Conservation (phyloP, 2,888 invertebrate species). For the Pyrrhopygopsis socrates region DNA sequence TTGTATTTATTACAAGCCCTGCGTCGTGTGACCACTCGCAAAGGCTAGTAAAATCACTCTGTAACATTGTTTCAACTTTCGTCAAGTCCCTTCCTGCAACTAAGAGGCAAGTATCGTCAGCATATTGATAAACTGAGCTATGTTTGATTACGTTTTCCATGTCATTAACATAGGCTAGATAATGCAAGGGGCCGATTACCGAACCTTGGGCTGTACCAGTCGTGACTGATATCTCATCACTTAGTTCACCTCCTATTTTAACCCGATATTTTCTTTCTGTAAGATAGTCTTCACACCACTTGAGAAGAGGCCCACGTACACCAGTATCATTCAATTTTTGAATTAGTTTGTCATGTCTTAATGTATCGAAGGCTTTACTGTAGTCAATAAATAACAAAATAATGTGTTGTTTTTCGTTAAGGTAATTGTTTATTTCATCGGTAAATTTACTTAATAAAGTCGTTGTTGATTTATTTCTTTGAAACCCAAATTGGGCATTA, state of each 20-base stretch:
- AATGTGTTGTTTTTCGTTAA: conserved; percentile 61
- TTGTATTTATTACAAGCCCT: conserved; percentile 14
- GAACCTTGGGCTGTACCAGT: neutral
- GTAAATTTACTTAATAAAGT: conserved; percentile 37
- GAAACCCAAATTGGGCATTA: neutral
- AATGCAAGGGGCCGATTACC: neutral
- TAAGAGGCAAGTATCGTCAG: conserved; percentile 9
- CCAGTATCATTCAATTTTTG: conserved; percentile 54
- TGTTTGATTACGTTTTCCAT: neutral
- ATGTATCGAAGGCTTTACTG: conserved; percentile 72
- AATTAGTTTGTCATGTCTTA: conserved; percentile 54
- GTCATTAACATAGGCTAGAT: neutral
- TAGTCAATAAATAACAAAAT: conserved; percentile 69
- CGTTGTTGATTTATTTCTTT: conserved; percentile 73
- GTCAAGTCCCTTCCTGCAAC: neutral
- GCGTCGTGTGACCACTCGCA: conserved; percentile 32
- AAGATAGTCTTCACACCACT: conserved; percentile 69
- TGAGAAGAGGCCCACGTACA: conserved; percentile 59
- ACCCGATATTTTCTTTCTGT: conserved; percentile 46
- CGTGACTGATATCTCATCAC: conserved; percentile 5
- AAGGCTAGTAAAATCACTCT: neutral
- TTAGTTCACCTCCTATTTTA: conserved; percentile 44
- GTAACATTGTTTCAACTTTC: neutral
- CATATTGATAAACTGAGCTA: conserved; percentile 3
- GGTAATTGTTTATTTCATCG: conserved; percentile 36